Evolutionary conservation across 2,888 invertebrate genomes (phyloP).

Genomic region (Oxyscelio sp.): DNA sequence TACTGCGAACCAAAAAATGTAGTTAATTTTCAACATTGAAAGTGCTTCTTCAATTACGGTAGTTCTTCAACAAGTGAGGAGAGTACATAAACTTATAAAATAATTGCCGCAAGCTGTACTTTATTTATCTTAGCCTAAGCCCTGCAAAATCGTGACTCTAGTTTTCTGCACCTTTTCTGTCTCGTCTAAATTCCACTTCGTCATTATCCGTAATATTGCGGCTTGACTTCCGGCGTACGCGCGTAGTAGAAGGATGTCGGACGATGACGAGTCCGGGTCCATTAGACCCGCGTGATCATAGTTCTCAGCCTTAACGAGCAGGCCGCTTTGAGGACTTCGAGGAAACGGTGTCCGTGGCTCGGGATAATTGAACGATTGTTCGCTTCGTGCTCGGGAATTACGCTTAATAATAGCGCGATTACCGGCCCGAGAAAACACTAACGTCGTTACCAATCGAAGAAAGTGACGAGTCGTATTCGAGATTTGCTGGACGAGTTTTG

Average conservation of each 20-base stretch:
- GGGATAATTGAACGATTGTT: slow-evolving; percentile 55
- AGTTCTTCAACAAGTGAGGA: too few species aligned
- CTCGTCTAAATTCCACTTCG: slow-evolving; percentile 1
- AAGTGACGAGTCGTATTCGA: neutral
- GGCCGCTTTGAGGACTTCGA: slow-evolving; percentile 40
- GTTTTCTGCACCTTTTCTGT: too few species aligned
- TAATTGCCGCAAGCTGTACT: too few species aligned
- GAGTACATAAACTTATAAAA: too few species aligned
- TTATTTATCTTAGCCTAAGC: too few species aligned
- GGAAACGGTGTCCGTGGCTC: slow-evolving; percentile 35
- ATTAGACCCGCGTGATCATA: slow-evolving; percentile 45
- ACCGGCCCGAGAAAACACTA: neutral
- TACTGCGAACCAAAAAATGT: too few species aligned
- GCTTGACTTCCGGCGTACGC: slow-evolving; percentile 51
- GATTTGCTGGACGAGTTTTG: slow-evolving; percentile 10
- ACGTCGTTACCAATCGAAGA: neutral
- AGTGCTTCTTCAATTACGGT: too few species aligned
- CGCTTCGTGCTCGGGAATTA: slow-evolving; percentile 38
- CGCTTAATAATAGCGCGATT: slow-evolving; percentile 52
- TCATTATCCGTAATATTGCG: slow-evolving; percentile 39
- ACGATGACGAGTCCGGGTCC: slow-evolving; percentile 39
- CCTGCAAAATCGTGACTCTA: too few species aligned
- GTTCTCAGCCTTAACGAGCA: slow-evolving; percentile 40
- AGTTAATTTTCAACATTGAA: too few species aligned
- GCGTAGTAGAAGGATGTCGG: slow-evolving; percentile 21